Base-by-base conservation (phyloP, 2,113 vertebrate species). In the Leptosomus discolor region DNA sequence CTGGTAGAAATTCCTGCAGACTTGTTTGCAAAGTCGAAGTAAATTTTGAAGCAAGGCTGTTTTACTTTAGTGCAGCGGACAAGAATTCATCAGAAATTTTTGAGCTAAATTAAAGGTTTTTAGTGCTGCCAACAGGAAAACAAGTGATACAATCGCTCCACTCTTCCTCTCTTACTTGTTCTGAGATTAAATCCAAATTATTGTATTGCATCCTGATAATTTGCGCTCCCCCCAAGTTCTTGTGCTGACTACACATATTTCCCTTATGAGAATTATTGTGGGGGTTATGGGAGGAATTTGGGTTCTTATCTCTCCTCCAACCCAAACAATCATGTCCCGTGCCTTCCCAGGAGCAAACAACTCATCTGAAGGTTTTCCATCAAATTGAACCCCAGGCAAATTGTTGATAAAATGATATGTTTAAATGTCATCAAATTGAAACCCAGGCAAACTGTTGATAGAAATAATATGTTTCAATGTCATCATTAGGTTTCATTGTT, bases 121-220 rank as follows among this genome's bases (percentile, higher is more conserved):
- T 61, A 86, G 69, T 81, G 88, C 83, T 97, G 86, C 61, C 83
- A 96, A 37, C 56, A 92, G 86, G 83, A 95, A 94, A 92, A 88
- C 0, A 56, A 75, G 69, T 86, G 95, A 91, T 84, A 85, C 80
- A 95, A 94, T 64, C 5, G 0, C 43, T 76, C 46, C 64, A 37
- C 51, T 96, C 39, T 87, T 90, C 91, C 64, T 85, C 16, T 37
- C 32, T 79, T 77, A 50, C 53, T 91, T 81, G 45, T 73, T 85
- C 61, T 91, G 79, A 94, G 88, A 89, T 91, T 75, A 83, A 92
- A 88, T 67, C 75, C 56, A 67, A 84, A 80, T 51, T 37, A 51
- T 74, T 91, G 64, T 78, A 71, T 92, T 80, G 85, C 69, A 86
- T 83, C 64, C 79, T 54, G 46, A 41, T 45, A 76, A 54, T 58